These are phyloP conservation scores for Cydia strobilella DNA, from an alignment of 1,140 invertebrate genomes.

Conservation along the genomic window DNA sequence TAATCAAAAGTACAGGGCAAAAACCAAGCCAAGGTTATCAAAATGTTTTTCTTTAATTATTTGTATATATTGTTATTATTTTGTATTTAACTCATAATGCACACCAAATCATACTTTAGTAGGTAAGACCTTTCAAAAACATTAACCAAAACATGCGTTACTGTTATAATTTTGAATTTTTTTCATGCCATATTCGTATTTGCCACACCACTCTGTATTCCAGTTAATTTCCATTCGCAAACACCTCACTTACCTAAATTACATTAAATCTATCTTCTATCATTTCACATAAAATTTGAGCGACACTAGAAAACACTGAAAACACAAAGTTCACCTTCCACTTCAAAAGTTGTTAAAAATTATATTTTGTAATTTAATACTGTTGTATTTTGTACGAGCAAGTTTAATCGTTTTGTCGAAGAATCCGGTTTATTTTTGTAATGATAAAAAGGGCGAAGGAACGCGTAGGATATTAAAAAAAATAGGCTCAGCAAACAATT, in stretches of 20 bases:
- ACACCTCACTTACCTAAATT: slow-evolving; percentile 72
- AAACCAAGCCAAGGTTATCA: not conserved
- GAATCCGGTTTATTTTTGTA: slow-evolving; percentile 42
- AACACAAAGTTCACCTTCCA: slow-evolving; percentile 54
- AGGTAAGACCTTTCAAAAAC: slow-evolving; percentile 18
- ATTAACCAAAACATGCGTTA: slow-evolving; percentile 51
- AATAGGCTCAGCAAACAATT: slow-evolving; percentile 70
- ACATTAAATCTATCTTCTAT: slow-evolving; percentile 54
- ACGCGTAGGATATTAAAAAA: slow-evolving; percentile 59
- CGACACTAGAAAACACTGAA: slow-evolving; percentile 29
- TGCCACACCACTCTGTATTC: slow-evolving; percentile 61
- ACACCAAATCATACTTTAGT: not conserved
- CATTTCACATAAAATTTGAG: slow-evolving; percentile 51
- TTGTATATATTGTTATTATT: not conserved
- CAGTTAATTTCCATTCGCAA: slow-evolving; percentile 58
- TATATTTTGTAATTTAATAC: slow-evolving; percentile 36
- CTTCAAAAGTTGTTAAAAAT: slow-evolving; percentile 36
- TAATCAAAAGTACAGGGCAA: not conserved
- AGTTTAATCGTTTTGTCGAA: slow-evolving; percentile 31
- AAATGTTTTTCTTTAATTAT: not conserved
- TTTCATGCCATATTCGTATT: slow-evolving; percentile 63
- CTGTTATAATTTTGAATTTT: slow-evolving; percentile 46
- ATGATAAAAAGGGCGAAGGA: slow-evolving; percentile 51
- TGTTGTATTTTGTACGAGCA: slow-evolving; percentile 22
- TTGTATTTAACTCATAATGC: not conserved